These are phyloP conservation scores for Brenthis daphne DNA, from an alignment of 2,888 invertebrate genomes.

Conservation along the genomic window DNA sequence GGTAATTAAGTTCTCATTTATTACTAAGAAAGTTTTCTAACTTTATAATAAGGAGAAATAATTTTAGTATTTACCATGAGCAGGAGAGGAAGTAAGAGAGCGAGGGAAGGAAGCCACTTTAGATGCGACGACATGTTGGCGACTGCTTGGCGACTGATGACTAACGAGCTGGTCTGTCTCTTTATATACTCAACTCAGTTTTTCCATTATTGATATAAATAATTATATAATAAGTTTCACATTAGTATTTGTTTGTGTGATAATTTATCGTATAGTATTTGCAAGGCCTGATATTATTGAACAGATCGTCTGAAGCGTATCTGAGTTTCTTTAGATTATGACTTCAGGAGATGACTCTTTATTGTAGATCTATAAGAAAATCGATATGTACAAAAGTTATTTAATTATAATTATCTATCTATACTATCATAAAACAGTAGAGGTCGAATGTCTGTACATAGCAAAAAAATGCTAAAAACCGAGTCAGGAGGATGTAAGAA, in stretches of 20 bases:
- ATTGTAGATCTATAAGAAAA: too few relatives aligned
- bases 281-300: too few relatives aligned
- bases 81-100: conserved; percentile 36
- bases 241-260: background rate
- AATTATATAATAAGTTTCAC: background rate
- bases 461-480: too few relatives aligned
- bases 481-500: too few relatives aligned
- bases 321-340: too few relatives aligned
- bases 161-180: background rate
- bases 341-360: too few relatives aligned
- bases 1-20: background rate
- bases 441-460: too few relatives aligned
- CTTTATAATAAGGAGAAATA: conserved; percentile 15
- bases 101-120: conserved; percentile 21
- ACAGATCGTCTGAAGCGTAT: too few relatives aligned
- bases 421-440: too few relatives aligned
- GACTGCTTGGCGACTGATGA: conserved; percentile 14
- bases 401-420: too few relatives aligned
- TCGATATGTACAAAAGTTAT: too few relatives aligned
- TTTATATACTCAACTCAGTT: conserved; percentile 8
- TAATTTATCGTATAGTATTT: background rate
- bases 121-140: conserved; percentile 32
- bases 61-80: conserved; percentile 37
- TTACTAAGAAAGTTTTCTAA: background rate
- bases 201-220: background rate